These are phyloP conservation scores for Papilio gigon DNA, from an alignment of 2,888 invertebrate genomes.

Conservation along the genomic window DNA sequence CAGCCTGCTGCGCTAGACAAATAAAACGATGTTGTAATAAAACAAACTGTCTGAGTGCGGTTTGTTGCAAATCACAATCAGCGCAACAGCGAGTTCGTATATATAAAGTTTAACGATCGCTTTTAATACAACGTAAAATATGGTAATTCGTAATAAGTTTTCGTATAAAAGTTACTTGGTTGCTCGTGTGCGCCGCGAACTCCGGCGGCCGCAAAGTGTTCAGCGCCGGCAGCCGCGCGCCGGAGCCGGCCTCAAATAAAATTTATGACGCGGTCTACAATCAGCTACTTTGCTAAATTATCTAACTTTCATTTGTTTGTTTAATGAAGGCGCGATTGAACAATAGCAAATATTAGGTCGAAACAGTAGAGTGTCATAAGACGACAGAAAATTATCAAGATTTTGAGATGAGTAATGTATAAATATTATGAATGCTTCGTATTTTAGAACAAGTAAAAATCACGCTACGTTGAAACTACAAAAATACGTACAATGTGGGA, in stretches of 20 bases:
- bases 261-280: constrained; percentile 31
- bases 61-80: constrained; percentile 6
- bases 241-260: constrained; percentile 24
- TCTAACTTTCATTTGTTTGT: constrained; percentile 4
- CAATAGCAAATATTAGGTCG: background rate
- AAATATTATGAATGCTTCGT: background rate
- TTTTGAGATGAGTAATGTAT: no score
- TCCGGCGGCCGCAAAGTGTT: constrained; percentile 27
- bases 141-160: constrained; percentile 36
- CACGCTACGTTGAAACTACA: background rate
- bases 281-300: constrained; percentile 21
- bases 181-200: constrained; percentile 26
- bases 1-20: background rate
- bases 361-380: background rate
- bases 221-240: constrained; percentile 12
- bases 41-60: background rate
- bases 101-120: constrained; percentile 28
- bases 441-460: background rate
- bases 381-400: no score
- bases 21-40: background rate
- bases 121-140: constrained; percentile 39
- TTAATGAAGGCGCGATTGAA: background rate
- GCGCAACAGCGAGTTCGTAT: background rate
- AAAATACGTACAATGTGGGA: constrained; percentile 2
- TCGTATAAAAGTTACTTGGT: constrained; percentile 38